phyloP scores from a whole-genome alignment of 2,113 vertebrate genomes.

The Meriones unguiculatus region DNA sequence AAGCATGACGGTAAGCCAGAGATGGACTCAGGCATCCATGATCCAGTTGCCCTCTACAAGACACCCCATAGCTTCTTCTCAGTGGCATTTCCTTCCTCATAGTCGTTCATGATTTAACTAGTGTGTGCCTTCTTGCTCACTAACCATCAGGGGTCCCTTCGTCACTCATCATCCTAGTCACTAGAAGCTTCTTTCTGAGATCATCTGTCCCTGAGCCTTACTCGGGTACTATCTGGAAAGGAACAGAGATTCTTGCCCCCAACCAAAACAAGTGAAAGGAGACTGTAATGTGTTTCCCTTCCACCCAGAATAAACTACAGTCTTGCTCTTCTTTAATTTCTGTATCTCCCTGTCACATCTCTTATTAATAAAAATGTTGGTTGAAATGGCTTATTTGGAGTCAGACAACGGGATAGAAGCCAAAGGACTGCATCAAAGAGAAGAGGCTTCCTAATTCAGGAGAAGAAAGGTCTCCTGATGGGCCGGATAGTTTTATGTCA shows the following conservation, averaged over 20 bases:
- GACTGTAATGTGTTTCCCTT: accelerated
- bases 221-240: background rate
- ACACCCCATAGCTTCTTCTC: accelerated
- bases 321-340: background rate
- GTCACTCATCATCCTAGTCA: background rate
- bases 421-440: background rate
- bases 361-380: background rate
- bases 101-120: accelerated
- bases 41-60: background rate
- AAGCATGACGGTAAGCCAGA: background rate
- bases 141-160: background rate
- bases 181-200: background rate
- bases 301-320: background rate
- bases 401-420: background rate
- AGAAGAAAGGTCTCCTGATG: background rate
- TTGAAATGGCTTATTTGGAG: background rate
- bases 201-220: background rate
- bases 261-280: background rate
- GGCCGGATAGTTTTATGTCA: background rate
- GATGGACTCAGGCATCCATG: no score
- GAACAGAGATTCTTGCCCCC: background rate
- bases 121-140: background rate
- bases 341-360: background rate
- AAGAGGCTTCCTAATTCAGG: accelerated
- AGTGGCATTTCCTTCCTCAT: background rate